Evolutionary conservation across 2,113 vertebrate genomes (phyloP).

Genomic region (Cacatua alba): DNA sequence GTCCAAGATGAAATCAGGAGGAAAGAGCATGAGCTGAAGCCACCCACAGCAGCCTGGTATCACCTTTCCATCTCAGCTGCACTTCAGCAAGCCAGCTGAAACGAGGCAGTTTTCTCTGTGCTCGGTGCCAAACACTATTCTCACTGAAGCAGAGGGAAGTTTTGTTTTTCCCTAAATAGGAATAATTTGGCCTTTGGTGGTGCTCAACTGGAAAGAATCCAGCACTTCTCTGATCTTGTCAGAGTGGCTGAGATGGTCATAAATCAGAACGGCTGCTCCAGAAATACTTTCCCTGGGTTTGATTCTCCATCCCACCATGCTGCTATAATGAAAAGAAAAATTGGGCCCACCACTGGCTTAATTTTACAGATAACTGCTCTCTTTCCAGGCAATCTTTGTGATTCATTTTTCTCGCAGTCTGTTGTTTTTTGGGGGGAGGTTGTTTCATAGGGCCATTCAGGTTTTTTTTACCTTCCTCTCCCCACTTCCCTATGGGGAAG

Average conservation of each 20-base stretch:
- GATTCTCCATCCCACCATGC: conserved; percentile 35
- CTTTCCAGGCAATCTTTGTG: conserved; percentile 38
- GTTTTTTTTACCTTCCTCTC: background rate
- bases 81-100: conserved; percentile 40
- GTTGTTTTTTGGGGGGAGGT: background rate
- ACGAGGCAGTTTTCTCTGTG: conserved; percentile 7
- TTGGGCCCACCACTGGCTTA: conserved; percentile 23
- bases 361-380: conserved; percentile 49
- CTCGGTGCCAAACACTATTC: conserved; percentile 45
- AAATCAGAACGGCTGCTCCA: conserved; percentile 52
- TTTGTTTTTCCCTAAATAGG: conserved; percentile 71
- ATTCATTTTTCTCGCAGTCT: conserved; percentile 44
- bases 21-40: conserved; percentile 42
- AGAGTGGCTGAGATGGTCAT: conserved; percentile 26
- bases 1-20: conserved; percentile 45
- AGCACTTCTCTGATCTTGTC: conserved; percentile 54
- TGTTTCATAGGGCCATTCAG: background rate
- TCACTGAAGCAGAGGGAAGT: conserved; percentile 49
- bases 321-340: conserved; percentile 49
- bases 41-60: conserved; percentile 56
- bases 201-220: conserved; percentile 57
- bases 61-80: conserved; percentile 44
- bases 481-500: conserved; percentile 48
- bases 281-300: conserved; percentile 55
- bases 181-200: conserved; percentile 58